Conservation (phyloP, 1,140 invertebrate species). For the Aphidius gifuensis region DNA sequence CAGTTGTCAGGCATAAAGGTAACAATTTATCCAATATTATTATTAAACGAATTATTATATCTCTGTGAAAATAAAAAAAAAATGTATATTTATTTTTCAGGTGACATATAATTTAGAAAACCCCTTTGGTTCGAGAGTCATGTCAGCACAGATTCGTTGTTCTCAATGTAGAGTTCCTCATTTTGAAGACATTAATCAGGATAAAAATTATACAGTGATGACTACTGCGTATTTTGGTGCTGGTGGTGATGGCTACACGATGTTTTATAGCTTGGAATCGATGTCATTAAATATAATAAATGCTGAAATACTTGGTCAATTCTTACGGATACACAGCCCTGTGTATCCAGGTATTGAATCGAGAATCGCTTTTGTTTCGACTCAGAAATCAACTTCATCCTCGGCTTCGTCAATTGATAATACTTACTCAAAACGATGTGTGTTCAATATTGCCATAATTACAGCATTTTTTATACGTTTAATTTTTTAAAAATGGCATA, state of each 20-base stretch:
- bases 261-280: slow-evolving; percentile 38
- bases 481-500: too few relatives aligned
- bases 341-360: slow-evolving; percentile 20
- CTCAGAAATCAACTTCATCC: too few relatives aligned
- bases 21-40: background rate
- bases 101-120: slow-evolving; percentile 58
- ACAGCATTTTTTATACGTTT: too few relatives aligned
- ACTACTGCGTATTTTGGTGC: slow-evolving; percentile 54
- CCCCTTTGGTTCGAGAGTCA: slow-evolving; percentile 54
- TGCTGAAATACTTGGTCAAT: slow-evolving; percentile 29
- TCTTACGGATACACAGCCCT: slow-evolving; percentile 24
- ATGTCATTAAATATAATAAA: slow-evolving; percentile 20
- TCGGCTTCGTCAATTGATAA: too few relatives aligned
- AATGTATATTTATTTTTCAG: slow-evolving; percentile 27
- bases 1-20: slow-evolving; percentile 58
- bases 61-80: background rate
- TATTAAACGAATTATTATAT: slow-evolving; percentile 22
- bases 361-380: slow-evolving; percentile 22
- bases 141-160: slow-evolving; percentile 55
- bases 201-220: slow-evolving; percentile 53
- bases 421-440: too few relatives aligned
- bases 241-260: slow-evolving; percentile 59
- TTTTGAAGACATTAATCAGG: slow-evolving; percentile 43
- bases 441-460: too few relatives aligned
- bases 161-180: slow-evolving; percentile 54